A percentile compares a stretch with the other conserved stretches of the same genome.
These are phyloP conservation scores for Actinostola sp. DNA, from an alignment of 92 coral and sea anemone genomes.

Conservation along the genomic window DNA sequence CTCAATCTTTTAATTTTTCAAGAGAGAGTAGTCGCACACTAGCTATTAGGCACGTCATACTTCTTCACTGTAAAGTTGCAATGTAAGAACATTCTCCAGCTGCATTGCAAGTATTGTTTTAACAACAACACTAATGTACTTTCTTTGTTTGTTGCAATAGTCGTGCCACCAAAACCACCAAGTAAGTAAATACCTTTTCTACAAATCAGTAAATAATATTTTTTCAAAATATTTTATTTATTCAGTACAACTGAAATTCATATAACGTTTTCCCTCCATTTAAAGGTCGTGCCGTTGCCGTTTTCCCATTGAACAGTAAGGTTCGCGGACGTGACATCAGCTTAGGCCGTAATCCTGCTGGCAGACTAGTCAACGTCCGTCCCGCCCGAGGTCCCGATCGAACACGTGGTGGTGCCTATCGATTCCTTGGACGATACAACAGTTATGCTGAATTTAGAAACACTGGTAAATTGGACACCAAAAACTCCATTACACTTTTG, in stretches of 20 bases:
- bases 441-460: conserved; percentile 63
- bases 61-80: too few species aligned
- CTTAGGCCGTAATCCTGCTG: conserved; percentile 49
- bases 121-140: too few species aligned
- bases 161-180: too few species aligned
- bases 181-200: too few species aligned
- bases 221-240: too few species aligned
- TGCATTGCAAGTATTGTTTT: too few species aligned
- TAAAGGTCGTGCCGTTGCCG: conserved; percentile 26
- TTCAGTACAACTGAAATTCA: too few species aligned
- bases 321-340: conserved; percentile 67
- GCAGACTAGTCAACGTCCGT: conserved; percentile 40
- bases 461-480: conserved; percentile 66
- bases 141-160: too few species aligned
- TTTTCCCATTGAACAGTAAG: conserved; percentile 60
- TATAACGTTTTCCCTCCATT: background rate
- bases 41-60: too few species aligned
- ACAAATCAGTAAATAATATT: background rate
- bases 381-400: conserved; percentile 68
- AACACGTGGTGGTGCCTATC: conserved; percentile 68
- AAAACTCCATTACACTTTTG: conserved; percentile 60
- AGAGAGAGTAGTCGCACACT: too few species aligned
- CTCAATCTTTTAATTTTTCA: too few species aligned
- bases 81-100: too few species aligned
- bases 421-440: conserved; percentile 47